Percentiles rank a stretch among this genome's conserved stretches.
phyloP scores from a whole-genome alignment of 2,113 vertebrate species.

The Gopherus evgoodei region DNA sequence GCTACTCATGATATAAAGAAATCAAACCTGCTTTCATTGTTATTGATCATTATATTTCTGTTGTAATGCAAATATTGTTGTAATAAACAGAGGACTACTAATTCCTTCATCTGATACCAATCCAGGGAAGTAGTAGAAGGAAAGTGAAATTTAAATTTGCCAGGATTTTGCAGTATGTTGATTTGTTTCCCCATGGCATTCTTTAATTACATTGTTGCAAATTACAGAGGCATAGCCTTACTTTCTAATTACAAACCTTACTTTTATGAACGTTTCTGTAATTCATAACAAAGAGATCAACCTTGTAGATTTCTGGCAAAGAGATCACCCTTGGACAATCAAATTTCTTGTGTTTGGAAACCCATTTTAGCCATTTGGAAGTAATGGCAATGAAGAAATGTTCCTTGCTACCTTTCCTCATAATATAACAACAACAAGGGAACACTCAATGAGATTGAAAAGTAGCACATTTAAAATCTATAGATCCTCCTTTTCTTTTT shows the following conservation, averaged over 20 bases:
- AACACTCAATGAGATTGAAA: not conserved
- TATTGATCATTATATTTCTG: not conserved
- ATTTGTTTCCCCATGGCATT: conserved; percentile 45
- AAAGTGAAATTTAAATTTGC: not conserved
- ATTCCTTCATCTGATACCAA: not conserved
- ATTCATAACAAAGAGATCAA: conserved; percentile 37
- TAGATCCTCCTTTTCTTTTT: not conserved
- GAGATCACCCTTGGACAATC: not conserved
- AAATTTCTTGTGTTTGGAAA: conserved; percentile 4
- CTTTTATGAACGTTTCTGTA: conserved; percentile 20
- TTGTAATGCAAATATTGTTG: not conserved
- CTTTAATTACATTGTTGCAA: conserved; percentile 26
- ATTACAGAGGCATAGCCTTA: conserved; percentile 38
- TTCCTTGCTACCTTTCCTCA: not conserved
- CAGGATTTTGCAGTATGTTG: conserved; percentile 30
- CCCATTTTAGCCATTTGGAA: conserved; percentile 22
- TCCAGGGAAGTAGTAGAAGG: not conserved
- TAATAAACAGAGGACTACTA: not conserved
- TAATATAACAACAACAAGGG: not conserved
- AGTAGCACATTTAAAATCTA: not conserved
- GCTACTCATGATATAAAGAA: not conserved
- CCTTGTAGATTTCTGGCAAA: conserved; percentile 6
- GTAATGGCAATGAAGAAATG: conserved; percentile 20
- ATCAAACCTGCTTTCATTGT: not conserved
- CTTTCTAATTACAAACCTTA: not conserved